Base-by-base conservation (phyloP, 92 coral and sea anemone species). In the Pocillopora meandrina region DNA sequence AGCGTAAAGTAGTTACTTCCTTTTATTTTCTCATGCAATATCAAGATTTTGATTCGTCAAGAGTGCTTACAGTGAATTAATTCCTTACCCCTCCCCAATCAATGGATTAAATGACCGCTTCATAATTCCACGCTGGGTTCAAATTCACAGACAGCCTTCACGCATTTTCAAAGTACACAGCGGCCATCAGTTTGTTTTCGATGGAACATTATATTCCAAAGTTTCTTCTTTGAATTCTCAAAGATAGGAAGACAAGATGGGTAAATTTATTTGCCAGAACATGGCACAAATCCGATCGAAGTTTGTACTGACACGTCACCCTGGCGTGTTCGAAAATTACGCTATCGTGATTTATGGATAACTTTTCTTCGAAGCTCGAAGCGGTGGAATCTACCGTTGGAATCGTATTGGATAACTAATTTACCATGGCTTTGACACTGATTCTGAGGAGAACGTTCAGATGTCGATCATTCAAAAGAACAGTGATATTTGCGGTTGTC, bases 401-500 rank as follows among this genome's bases (percentile, higher is more conserved):
- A 74, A 17, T 80, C 16, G 6, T 56, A 14, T 18, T 19, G 19
- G 59, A 80, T 17, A 35, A 35, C 16, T 56, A 17, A 21, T 12
- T 56, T 15, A 36, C 26, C 61, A 91, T 91, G 94, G 82, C 77
- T 66, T 85, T 89, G 85, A 57, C 78, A 7, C 92, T 88, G 67
- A 19, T 92, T 69, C 59, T 92, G 10, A 84, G 93, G 72, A 72
- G 93, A 72, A 68, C 91, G 21, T 94, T 92, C 72, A 85, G 95
- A 59, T 81, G 88, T 68, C 92, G 98, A 4, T 89, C 90, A 16
- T 92, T 94, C 77, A 92, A 86, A 67, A 77, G 91, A 82, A 94
- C 98, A 6, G 63, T 90, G 35, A 82, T 94, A n/a, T 94, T 94
- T 83, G 78, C 85, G 42, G 95, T 90, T 13, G 93, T 92, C 15